A percentile compares a stretch with the other conserved stretches of the same genome.
phyloP scores from a whole-genome alignment of 2,888 invertebrate species.

The Falcaria lacertinaria region DNA sequence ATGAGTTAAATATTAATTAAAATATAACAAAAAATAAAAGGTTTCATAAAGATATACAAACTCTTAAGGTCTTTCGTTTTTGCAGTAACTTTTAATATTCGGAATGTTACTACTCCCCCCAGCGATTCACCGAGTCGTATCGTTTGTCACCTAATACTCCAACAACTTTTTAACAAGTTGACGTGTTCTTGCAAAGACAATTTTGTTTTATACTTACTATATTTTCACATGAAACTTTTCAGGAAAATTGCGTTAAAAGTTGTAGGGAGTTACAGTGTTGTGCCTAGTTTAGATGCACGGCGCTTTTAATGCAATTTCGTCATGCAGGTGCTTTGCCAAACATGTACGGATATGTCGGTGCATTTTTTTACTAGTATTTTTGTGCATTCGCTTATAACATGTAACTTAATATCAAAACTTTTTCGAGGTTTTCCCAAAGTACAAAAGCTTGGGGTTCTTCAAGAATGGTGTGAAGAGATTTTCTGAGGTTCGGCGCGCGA shows the following conservation, averaged over 20 bases:
- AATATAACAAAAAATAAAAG: no score
- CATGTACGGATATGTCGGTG: not conserved
- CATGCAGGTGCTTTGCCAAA: slow-evolving; percentile 16
- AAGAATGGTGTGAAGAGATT: no score
- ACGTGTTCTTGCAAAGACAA: slow-evolving; percentile 7
- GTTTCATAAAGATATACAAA: no score
- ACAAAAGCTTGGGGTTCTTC: no score
- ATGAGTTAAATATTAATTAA: no score
- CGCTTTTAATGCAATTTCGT: slow-evolving; percentile 37
- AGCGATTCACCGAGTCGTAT: not conserved
- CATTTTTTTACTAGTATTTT: not conserved
- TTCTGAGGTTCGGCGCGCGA: no score
- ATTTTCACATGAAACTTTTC: not conserved
- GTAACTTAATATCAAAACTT: no score
- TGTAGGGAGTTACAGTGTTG: slow-evolving; percentile 15
- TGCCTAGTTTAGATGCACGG: slow-evolving; percentile 30
- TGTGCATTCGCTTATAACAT: not conserved
- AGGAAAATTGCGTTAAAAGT: slow-evolving; percentile 16
- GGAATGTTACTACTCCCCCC: not conserved
- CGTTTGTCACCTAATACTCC: slow-evolving; percentile 6
- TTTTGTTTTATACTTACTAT: not conserved
- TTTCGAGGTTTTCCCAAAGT: no score
- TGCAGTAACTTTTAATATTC: not conserved
- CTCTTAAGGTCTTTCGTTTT: not conserved
- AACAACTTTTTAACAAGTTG: slow-evolving; percentile 15